Percentiles rank a stretch among this genome's conserved stretches.
Evolutionary conservation across 2,797 vertebrate species (phyloP).

Genomic region (Choloepus didactylus): DNA sequence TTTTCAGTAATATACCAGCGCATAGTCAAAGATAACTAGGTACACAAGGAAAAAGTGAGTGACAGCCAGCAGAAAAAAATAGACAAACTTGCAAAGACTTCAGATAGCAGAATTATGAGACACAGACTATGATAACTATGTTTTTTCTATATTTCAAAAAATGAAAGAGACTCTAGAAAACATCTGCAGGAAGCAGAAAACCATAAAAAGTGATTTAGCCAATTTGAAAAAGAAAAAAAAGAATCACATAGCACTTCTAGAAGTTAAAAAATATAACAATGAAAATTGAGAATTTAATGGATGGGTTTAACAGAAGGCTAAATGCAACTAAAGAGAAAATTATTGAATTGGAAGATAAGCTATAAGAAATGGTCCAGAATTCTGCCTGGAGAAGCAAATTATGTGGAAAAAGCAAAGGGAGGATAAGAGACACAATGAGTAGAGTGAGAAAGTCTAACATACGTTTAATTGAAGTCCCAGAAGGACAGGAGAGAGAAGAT

Average conservation of each 20-base stretch:
- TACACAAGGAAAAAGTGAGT: not conserved
- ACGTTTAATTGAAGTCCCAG: not conserved
- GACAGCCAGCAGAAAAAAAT: slow-evolving; percentile 16
- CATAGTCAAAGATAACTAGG: slow-evolving; percentile 1
- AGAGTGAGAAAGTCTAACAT: not conserved
- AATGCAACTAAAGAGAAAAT: slow-evolving; percentile 46
- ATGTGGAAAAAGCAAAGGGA: not conserved
- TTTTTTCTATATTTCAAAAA: slow-evolving; percentile 32
- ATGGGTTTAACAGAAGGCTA: slow-evolving; percentile 36
- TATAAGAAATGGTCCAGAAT: not conserved
- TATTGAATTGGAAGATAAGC: not conserved
- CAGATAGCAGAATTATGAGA: not conserved
- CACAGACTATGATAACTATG: not conserved
- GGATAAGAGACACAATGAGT: not conserved
- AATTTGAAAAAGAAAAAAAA: not conserved
- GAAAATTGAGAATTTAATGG: slow-evolving; percentile 24
- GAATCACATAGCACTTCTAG: not conserved
- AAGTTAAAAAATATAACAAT: not conserved
- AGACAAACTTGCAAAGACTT: slow-evolving; percentile 37
- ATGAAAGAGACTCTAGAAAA: not conserved
- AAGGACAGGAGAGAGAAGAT: not conserved
- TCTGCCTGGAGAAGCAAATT: slow-evolving; percentile 47
- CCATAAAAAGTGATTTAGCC: not conserved
- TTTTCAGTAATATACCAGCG: slow-evolving; percentile 28
- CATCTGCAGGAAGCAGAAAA: not conserved